Evolutionary conservation across 1,140 invertebrate genomes (phyloP), one percentile per base, ranked within the genome.

Genomic region (Papilio polyxenes): DNA sequence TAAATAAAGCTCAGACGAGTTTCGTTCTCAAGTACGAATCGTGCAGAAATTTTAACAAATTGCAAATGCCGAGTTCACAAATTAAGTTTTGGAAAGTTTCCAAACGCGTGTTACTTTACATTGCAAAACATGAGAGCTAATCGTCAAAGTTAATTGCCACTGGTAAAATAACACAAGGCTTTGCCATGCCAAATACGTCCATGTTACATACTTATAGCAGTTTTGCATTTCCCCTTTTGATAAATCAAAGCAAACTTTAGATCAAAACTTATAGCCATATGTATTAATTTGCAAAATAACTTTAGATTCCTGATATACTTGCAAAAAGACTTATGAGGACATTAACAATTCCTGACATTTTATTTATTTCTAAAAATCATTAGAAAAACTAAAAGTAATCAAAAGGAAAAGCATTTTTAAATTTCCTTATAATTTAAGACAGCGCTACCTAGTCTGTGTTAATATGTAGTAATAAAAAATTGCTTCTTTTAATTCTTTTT

Each of bases 131-230:
- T 53, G 75, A 51, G 74, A 53, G 44, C 75, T 77, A 77, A 77
- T 77, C 75, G 75, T 77, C 48, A 77, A 77, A 77, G 44, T 53
- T 77, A 77, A 77, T 53, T 77, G 75, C 75, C 48, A 77, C n/a
- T 77, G 75, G 20, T 77, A 37, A 77, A 17, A 56, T 75, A 75
- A 51, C 48, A 23, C 75, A 77, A 77, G 75, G 75, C 9, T 77
- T 49, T 77, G 49, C 44, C 2, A 44, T 7, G 31, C 74, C n/a
- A 75, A n/a, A 72, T 72, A 72, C 65, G 31, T 0, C 31, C 65
- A 37, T 72, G 31, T 72, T 37, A 31, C 59, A 37, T 15, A 69
- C 65, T 69, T 69, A 69, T 23, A 31, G 11, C 62, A 69, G 23
- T 69, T 37, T 15, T 37, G 65, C 31, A 69, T 37, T 69, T 69